phyloP scores from a whole-genome alignment of 2,113 vertebrate species.

The Oreochromis spilurus region DNA sequence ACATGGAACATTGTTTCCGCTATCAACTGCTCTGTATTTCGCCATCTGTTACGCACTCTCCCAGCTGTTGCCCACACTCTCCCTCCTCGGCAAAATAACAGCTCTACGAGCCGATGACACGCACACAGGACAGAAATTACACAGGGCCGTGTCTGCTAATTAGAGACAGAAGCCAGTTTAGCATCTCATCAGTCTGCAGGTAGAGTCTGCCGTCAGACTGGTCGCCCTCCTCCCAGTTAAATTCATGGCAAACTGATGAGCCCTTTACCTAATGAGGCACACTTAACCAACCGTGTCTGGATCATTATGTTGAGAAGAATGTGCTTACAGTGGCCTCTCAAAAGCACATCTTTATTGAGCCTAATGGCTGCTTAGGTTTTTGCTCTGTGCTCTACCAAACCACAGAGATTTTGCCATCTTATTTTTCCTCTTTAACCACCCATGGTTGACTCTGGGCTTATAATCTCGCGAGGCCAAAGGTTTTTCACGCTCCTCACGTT shows the following conservation, averaged over 20 bases:
- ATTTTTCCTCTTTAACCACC: neutral
- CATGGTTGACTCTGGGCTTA: constrained; percentile 33
- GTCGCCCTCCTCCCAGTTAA: neutral
- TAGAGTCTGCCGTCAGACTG: constrained; percentile 23
- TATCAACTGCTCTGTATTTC: constrained; percentile 21
- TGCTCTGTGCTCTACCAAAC: neutral
- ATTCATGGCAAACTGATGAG: neutral
- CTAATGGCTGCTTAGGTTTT: neutral
- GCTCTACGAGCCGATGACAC: constrained; percentile 42
- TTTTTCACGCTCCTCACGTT: constrained; percentile 49
- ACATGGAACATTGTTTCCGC: constrained; percentile 46
- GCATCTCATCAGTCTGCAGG: constrained; percentile 20
- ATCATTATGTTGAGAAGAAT: neutral
- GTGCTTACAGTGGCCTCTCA: neutral
- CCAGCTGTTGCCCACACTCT: constrained; percentile 68
- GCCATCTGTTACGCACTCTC: constrained; percentile 66
- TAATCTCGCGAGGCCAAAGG: neutral
- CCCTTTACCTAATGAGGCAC: constrained; percentile 4
- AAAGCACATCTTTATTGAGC: neutral
- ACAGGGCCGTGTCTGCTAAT: constrained; percentile 38
- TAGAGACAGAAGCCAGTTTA: constrained; percentile 45
- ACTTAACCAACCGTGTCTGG: neutral
- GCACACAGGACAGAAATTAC: constrained; percentile 54
- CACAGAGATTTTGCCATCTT: neutral
- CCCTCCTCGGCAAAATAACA: constrained; percentile 49